Conservation (phyloP, 2,797 vertebrate genomes). For the Lacerta viridis region DNA sequence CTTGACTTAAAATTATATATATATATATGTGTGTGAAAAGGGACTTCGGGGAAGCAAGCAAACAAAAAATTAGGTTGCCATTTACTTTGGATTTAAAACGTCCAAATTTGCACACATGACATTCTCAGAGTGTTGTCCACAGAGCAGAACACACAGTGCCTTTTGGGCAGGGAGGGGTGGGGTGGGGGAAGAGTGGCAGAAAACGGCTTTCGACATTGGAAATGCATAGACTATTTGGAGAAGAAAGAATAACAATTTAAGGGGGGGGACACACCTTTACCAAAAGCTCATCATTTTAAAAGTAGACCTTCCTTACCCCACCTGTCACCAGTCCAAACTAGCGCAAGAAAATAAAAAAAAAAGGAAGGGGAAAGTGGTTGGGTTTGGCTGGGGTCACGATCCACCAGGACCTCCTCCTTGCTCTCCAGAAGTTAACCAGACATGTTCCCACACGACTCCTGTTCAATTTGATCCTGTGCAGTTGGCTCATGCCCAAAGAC, state of each 20-base stretch:
- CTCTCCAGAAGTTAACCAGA: background rate
- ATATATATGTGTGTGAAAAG: conserved; percentile 61
- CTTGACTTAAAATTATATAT: conserved; percentile 12
- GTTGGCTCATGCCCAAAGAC: no score
- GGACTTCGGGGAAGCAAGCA: conserved; percentile 64
- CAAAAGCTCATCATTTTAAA: background rate
- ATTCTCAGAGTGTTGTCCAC: conserved; percentile 67
- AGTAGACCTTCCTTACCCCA: background rate
- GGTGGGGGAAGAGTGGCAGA: conserved; percentile 56
- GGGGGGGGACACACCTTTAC: conserved; percentile 24
- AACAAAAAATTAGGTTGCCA: conserved; percentile 65
- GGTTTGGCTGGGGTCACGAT: background rate
- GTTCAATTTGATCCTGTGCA: background rate
- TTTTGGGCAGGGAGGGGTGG: conserved; percentile 25
- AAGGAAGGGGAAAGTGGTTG: background rate
- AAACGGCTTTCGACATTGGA: conserved; percentile 61
- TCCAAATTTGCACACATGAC: conserved; percentile 65
- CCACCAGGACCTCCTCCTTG: no score
- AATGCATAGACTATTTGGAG: conserved; percentile 77
- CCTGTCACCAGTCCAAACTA: background rate
- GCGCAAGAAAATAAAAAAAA: conserved; percentile 1
- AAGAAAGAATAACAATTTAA: conserved; percentile 53
- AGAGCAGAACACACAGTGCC: conserved; percentile 59
- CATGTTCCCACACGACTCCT: no score
- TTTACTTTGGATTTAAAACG: conserved; percentile 71